A percentile compares a stretch with the other conserved stretches of the same genome.
These are phyloP conservation scores for Colaptes auratus DNA, from an alignment of 2,113 vertebrate species.

Conservation along the genomic window DNA sequence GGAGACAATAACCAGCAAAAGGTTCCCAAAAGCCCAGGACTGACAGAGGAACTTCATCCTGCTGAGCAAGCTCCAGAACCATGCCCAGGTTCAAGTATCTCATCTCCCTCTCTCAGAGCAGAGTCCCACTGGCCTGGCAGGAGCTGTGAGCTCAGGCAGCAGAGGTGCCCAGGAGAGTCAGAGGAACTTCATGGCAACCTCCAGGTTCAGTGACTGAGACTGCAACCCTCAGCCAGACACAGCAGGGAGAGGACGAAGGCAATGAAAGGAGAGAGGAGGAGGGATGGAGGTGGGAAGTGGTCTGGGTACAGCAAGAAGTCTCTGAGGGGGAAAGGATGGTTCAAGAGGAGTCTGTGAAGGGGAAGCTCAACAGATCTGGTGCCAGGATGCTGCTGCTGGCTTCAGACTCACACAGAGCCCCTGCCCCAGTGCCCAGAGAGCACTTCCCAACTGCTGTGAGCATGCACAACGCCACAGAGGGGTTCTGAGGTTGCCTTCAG, in stretches of 20 bases:
- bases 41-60: neutral
- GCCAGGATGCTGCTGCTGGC: neutral
- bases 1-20: neutral
- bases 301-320: neutral
- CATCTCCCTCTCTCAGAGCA: neutral
- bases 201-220: neutral
- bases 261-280: neutral
- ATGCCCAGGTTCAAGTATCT: neutral
- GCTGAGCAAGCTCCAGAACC: neutral
- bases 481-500: neutral
- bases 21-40: neutral
- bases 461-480: neutral
- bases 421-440: conserved; percentile 36
- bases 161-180: neutral
- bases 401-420: neutral
- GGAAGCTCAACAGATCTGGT: neutral
- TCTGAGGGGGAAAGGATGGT: neutral
- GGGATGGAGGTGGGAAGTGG: neutral
- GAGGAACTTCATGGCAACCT: neutral
- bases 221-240: neutral
- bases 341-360: neutral
- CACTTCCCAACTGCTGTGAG: conserved; percentile 7
- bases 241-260: neutral
- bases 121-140: neutral
- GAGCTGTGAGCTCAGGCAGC: neutral